Evolutionary conservation across 2,797 vertebrate genomes (phyloP), one percentile per base, ranked within the genome.

Genomic region (Prionace glauca): DNA sequence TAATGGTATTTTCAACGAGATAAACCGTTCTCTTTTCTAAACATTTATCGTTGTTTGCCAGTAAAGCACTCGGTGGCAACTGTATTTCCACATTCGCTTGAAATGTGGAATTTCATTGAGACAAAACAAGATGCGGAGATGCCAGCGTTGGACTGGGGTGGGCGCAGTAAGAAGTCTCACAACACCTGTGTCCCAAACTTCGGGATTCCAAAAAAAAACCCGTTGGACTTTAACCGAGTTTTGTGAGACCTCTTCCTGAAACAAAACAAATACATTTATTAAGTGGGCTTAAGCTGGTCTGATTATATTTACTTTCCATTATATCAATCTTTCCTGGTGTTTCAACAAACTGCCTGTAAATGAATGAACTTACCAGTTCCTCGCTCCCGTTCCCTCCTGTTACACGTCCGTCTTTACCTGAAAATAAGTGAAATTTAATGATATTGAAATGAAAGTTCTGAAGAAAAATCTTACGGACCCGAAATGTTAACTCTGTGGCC

Each of bases 1-100:
- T 41, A 69, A 8, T 3, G 3, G 20, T 41, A 41, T 92, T 92
- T 67, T 69, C 56, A 65, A 62, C 2, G 20, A 9, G 11, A 69
- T 16, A 12, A 0, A 24, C 1, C 0, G 11, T 41, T 91, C n/a
- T 24, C 0, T 18, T 65, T 10, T 65, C n/a, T 10, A 0, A 79
- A 8, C 20, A 24, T 67, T 22, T 67, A 24, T 36, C 29, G 5
- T 3, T 29, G 29, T 14, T 29, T 32, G 3, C 11, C 87, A 88
- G 29, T 18, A 84, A 84, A 0, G 20, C 14, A 41, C 79, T 18
- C 18, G 36, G n/a, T 87, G 45, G 41, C 45, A 87, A 56, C 1
- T 87, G 56, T 24, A 29, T 29, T 11, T 4, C 45, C 50, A 50
- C 26, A 11, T 18, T 22, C 18, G 11, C 32, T 60, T 62, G 32